Percentiles rank a stretch among this genome's conserved stretches.
These are phyloP conservation scores for Xenopus laevis DNA, from an alignment of 2,113 vertebrate genomes.

Conservation along the genomic window DNA sequence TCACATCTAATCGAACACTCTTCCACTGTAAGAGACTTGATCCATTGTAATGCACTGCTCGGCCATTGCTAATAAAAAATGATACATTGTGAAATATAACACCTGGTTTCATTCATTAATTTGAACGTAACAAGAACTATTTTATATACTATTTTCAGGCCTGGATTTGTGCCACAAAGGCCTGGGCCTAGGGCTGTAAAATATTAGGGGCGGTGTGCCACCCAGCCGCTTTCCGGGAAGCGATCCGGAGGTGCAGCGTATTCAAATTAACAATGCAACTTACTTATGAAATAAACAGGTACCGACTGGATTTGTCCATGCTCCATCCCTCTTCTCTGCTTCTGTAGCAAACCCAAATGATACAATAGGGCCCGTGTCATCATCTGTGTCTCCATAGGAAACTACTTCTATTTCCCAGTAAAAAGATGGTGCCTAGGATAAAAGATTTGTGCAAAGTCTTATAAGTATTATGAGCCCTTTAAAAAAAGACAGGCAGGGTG, in stretches of 20 bases:
- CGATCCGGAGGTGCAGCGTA: too few relatives aligned
- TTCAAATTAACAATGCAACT: too few relatives aligned
- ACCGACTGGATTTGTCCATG: conserved; percentile 97
- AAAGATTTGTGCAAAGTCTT: background rate
- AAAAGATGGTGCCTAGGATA: conserved; percentile 87
- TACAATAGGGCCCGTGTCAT: conserved; percentile 93
- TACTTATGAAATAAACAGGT: conserved; percentile 98
- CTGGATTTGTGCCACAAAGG: too few relatives aligned
- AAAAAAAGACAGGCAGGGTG: too few relatives aligned
- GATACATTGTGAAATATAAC: background rate
- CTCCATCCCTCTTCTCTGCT: conserved; percentile 93
- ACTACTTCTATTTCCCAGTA: conserved; percentile 98
- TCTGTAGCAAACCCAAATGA: conserved; percentile 97
- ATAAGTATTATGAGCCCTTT: too few relatives aligned
- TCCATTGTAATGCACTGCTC: conserved; percentile 96
- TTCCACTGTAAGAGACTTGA: conserved; percentile 98
- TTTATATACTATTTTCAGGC: too few relatives aligned
- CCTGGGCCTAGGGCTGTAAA: too few relatives aligned
- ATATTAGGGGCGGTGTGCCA: too few relatives aligned
- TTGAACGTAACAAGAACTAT: too few relatives aligned
- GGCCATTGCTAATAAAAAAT: conserved; percentile 76
- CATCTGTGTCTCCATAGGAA: conserved; percentile 96
- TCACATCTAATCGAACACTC: conserved; percentile 91
- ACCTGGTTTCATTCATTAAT: too few relatives aligned
- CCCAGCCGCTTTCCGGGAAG: too few relatives aligned